phyloP scores from a whole-genome alignment of 2,888 invertebrate species.

The Platycheirus albimanus region DNA sequence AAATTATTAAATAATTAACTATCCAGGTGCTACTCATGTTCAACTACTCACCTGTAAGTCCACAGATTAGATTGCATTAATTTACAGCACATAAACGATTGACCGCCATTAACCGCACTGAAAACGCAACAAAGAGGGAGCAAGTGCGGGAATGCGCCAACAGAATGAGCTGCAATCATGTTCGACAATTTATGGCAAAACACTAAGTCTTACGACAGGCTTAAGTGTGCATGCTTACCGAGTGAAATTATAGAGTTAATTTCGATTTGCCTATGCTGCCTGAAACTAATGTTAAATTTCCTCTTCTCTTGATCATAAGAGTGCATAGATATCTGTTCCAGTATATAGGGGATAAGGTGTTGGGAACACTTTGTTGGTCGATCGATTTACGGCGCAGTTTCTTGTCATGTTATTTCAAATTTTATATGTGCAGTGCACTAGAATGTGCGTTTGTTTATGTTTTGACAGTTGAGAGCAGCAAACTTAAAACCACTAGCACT shows the following conservation, averaged over 20 bases:
- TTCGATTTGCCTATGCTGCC: constrained; percentile 3
- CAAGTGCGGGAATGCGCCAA: no score
- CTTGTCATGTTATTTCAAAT: neutral
- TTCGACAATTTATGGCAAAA: constrained; percentile 36
- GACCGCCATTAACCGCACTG: neutral
- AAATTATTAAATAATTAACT: no score
- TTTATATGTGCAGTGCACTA: neutral
- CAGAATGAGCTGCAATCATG: neutral
- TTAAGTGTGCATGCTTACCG: constrained; percentile 26
- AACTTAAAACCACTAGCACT: constrained; percentile 16
- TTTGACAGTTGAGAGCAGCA: constrained; percentile 45
- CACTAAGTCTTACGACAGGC: no score
- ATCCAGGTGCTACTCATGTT: no score
- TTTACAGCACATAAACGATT: constrained; percentile 21
- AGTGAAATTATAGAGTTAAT: constrained; percentile 31
- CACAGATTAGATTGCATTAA: constrained; percentile 29
- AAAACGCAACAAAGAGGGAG: neutral
- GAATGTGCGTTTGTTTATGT: constrained; percentile 19
- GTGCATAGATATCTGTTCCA: no score
- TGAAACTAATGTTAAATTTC: neutral
- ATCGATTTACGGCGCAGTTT: neutral
- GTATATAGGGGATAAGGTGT: no score
- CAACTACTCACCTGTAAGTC: no score
- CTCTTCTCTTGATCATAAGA: neutral
- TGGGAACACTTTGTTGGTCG: neutral